Evolutionary conservation across 1,140 invertebrate species (phyloP).

Genomic region (Rhynchophorus ferrugineus): DNA sequence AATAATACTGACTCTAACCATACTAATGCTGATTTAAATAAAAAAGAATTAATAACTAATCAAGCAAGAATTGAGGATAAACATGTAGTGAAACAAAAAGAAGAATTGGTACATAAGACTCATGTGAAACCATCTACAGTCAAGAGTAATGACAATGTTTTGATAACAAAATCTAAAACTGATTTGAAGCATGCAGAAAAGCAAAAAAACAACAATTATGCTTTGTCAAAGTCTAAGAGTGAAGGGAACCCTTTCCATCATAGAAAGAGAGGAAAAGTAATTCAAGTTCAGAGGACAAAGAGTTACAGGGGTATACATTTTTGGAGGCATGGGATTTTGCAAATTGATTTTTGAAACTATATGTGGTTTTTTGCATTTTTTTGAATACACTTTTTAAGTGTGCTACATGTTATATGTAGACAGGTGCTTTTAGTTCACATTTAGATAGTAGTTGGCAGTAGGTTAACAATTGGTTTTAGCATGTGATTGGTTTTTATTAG

Average conservation of each 20-base stretch:
- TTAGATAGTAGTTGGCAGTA: too few relatives aligned
- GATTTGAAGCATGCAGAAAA: conserved; percentile 1
- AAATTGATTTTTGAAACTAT: background rate
- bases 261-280: conserved; percentile 35
- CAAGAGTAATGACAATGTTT: background rate
- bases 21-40: background rate
- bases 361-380: conserved; percentile 19
- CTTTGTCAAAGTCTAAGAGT: conserved; percentile 37
- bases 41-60: background rate
- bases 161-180: background rate
- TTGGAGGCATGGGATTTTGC: conserved; percentile 21
- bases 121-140: background rate
- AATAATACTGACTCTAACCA: background rate
- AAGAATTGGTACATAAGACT: background rate
- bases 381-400: conserved; percentile 4
- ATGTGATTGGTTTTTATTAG: too few relatives aligned
- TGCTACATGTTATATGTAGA: too few relatives aligned
- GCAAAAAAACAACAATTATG: conserved; percentile 22
- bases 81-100: background rate
- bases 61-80: background rate
- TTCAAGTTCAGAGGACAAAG: conserved; percentile 30
- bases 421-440: too few relatives aligned
- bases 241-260: conserved; percentile 38
- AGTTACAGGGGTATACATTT: conserved; percentile 24
- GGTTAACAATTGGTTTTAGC: too few relatives aligned